A percentile compares a stretch with the other conserved stretches of the same genome.
phyloP scores from a whole-genome alignment of 2,888 invertebrate genomes.

The Andrena praecox region DNA sequence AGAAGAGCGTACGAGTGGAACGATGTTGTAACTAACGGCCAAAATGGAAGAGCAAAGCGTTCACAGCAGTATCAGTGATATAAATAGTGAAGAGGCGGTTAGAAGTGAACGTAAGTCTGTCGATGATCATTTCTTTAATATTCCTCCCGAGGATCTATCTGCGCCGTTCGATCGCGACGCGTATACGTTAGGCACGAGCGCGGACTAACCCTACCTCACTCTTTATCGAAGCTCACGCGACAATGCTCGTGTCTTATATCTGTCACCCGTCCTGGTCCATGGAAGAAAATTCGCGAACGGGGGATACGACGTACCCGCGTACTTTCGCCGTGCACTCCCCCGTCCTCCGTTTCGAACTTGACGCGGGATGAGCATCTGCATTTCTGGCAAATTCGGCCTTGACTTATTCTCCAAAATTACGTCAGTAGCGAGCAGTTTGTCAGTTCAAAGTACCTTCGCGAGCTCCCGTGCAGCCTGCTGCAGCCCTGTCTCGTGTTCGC shows the following conservation, averaged over 20 bases:
- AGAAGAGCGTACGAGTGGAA: conserved; percentile 63
- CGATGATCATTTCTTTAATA: conserved; percentile 43
- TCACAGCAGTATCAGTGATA: conserved; percentile 84
- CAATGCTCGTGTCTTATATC: conserved; percentile 58
- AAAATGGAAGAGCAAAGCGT: conserved; percentile 85
- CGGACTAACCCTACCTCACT: conserved; percentile 72
- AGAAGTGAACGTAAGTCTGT: conserved; percentile 81
- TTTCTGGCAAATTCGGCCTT: conserved; percentile 65
- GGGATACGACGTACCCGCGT: conserved; percentile 10
- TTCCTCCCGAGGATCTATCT: conserved; percentile 1
- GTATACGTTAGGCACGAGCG: conserved; percentile 60
- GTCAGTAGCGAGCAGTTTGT: conserved; percentile 65
- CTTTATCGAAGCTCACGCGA: conserved; percentile 60
- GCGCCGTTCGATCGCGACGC: conserved; percentile 39
- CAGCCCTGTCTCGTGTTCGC: conserved; percentile 8
- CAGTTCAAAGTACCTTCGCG: conserved; percentile 38
- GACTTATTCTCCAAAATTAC: conserved; percentile 72
- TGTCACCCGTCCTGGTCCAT: conserved; percentile 46
- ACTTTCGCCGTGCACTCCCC: conserved; percentile 13
- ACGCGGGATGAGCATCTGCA: conserved; percentile 29
- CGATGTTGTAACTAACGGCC: conserved; percentile 82
- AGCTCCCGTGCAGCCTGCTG: conserved; percentile 16
- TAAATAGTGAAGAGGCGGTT: conserved; percentile 84
- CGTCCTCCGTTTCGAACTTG: conserved; percentile 25
- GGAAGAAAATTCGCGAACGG: conserved; percentile 27